A percentile compares a stretch with the other conserved stretches of the same genome.
phyloP scores from a whole-genome alignment of 2,888 invertebrate genomes.

The Phorcus lineatus region DNA sequence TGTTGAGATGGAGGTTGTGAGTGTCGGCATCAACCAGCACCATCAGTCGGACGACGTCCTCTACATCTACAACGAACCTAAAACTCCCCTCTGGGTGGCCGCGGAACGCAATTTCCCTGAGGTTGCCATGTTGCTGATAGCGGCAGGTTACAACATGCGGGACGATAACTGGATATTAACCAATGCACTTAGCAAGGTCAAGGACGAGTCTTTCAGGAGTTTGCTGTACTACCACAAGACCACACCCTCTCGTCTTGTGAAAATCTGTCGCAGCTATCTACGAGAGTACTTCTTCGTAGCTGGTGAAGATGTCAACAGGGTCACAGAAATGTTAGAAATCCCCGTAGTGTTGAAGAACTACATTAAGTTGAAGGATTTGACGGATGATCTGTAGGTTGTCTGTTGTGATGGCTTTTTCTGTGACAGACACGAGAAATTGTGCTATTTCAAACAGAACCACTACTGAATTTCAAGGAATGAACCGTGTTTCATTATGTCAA shows the following conservation, averaged over 20 bases:
- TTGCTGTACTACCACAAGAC: slow-evolving; percentile 47
- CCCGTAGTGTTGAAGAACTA: slow-evolving; percentile 43
- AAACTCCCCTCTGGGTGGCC: slow-evolving; percentile 63
- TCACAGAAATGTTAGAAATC: background rate
- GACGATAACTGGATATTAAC: slow-evolving; percentile 57
- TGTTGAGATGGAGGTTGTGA: slow-evolving; percentile 53
- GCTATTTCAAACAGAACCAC: background rate
- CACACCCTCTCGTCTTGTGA: slow-evolving; percentile 50
- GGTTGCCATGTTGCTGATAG: slow-evolving; percentile 49
- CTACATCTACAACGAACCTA: slow-evolving; percentile 49
- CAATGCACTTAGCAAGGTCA: slow-evolving; percentile 11
- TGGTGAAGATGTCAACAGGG: slow-evolving; percentile 36
- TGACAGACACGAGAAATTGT: background rate
- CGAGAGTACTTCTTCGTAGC: slow-evolving; percentile 38
- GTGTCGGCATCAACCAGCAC: slow-evolving; percentile 63
- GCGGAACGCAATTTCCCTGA: slow-evolving; percentile 41
- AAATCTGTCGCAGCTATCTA: slow-evolving; percentile 55
- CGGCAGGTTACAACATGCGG: slow-evolving; percentile 58
- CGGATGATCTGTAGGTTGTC: background rate
- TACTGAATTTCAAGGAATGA: too few relatives aligned
- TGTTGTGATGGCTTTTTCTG: background rate
- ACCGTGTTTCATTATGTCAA: too few relatives aligned
- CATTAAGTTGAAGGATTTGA: slow-evolving; percentile 29
- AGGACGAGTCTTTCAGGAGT: slow-evolving; percentile 35
- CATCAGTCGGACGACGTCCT: slow-evolving; percentile 52